Evolutionary conservation across 2,888 invertebrate genomes (phyloP).

Genomic region (Chloroclysta siterata): DNA sequence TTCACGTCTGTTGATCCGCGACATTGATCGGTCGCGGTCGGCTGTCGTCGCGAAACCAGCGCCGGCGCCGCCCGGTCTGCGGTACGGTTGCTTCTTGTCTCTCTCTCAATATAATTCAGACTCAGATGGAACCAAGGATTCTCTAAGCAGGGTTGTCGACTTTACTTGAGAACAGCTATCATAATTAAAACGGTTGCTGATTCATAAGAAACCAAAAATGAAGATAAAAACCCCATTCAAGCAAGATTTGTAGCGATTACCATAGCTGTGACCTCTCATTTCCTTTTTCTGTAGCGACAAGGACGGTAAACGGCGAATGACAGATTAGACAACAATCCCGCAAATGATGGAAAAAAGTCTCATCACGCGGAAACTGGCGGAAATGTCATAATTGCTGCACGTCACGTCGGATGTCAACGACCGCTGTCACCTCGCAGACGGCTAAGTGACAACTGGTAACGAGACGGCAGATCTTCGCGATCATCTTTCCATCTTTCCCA

Average conservation of each 20-base stretch:
- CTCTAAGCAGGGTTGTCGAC: not conserved
- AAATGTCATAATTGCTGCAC: slow-evolving; percentile 36
- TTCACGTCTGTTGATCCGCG: slow-evolving; percentile 19
- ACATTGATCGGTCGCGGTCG: slow-evolving; percentile 18
- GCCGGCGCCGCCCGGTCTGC: slow-evolving; percentile 7
- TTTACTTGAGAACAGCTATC: not conserved
- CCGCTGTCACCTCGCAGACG: slow-evolving; percentile 27
- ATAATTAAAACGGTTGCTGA: not conserved
- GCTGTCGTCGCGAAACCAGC: not conserved
- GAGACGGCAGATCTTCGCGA: slow-evolving; percentile 27
- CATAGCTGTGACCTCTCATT: slow-evolving; percentile 17
- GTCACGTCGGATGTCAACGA: slow-evolving; percentile 33
- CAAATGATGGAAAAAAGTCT: slow-evolving; percentile 33
- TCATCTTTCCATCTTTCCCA: slow-evolving; percentile 38
- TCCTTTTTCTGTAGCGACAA: slow-evolving; percentile 1
- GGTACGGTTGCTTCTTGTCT: slow-evolving; percentile 17
- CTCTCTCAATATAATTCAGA: not conserved
- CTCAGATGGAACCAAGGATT: too few relatives aligned
- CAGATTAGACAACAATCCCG: slow-evolving; percentile 30
- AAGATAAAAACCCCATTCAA: not conserved
- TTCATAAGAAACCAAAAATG: not conserved
- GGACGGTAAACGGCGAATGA: slow-evolving; percentile 20
- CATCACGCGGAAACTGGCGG: slow-evolving; percentile 34
- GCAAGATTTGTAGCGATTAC: not conserved
- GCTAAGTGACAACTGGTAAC: slow-evolving; percentile 29